phyloP scores from a whole-genome alignment of 2,797 vertebrate genomes.

The Dromococcyx pavoninus region DNA sequence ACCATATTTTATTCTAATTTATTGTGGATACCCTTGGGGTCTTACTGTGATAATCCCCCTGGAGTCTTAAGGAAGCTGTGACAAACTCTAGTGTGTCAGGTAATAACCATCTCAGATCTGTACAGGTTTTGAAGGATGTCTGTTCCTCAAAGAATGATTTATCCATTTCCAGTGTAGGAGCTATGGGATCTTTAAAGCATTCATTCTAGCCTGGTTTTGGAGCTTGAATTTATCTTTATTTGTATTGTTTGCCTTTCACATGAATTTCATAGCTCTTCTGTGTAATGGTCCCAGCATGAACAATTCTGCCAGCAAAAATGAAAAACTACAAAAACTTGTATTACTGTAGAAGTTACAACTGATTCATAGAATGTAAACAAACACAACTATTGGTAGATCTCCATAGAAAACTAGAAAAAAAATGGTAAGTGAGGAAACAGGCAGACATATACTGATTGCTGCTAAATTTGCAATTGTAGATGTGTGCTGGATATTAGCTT shows the following conservation, averaged over 20 bases:
- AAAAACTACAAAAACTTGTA: not conserved
- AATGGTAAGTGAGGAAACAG: not conserved
- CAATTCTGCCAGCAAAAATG: not conserved
- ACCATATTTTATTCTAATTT: not conserved
- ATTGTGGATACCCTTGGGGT: not conserved
- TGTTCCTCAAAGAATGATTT: not conserved
- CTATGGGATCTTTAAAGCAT: not conserved
- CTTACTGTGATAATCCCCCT: not conserved
- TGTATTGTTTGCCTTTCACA: not conserved
- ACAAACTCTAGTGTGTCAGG: not conserved
- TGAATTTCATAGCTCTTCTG: not conserved
- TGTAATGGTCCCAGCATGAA: not conserved
- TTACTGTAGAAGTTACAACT: not conserved
- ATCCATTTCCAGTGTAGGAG: not conserved
- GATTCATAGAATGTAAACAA: not conserved
- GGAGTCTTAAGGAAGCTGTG: not conserved
- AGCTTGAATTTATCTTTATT: not conserved
- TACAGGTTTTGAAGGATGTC: not conserved
- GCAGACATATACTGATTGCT: not conserved
- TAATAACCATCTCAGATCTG: not conserved
- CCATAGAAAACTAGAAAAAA: not conserved
- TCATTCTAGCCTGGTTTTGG: not conserved
- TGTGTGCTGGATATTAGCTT: not conserved
- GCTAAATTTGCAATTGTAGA: not conserved
- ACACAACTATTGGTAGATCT: not conserved